A percentile compares a stretch with the other conserved stretches of the same genome.
These are phyloP conservation scores for Pandemis heparana DNA, from an alignment of 2,888 invertebrate species.

Conservation along the genomic window DNA sequence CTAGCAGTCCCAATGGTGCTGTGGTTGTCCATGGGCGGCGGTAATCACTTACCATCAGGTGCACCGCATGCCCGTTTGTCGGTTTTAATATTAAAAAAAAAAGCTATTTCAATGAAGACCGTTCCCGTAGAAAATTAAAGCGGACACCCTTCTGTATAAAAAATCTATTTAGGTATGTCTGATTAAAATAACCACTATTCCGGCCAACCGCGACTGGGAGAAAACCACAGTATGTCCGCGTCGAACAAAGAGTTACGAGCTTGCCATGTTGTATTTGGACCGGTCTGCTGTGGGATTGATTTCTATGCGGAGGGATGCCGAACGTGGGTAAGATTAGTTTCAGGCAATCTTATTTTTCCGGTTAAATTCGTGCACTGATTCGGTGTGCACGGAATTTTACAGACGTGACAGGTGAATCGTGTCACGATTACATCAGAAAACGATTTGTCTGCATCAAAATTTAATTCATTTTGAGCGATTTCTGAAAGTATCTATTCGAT, in stretches of 20 bases:
- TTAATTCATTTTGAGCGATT: not conserved
- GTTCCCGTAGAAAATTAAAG: constrained; percentile 63
- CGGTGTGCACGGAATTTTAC: constrained; percentile 55
- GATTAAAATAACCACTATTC: constrained; percentile 74
- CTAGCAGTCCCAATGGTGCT: too few species aligned
- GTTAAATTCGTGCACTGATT: constrained; percentile 65
- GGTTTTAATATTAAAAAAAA: too few species aligned
- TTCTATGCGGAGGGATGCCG: constrained; percentile 13
- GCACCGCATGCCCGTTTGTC: too few species aligned
- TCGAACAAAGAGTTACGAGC: not conserved
- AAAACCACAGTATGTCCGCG: constrained; percentile 7
- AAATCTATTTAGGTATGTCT: constrained; percentile 77
- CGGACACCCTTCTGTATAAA: constrained; percentile 59
- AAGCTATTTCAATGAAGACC: constrained; percentile 52
- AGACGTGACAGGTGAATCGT: constrained; percentile 54
- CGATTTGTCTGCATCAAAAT: not conserved
- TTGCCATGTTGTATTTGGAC: constrained; percentile 44
- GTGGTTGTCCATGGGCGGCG: too few species aligned
- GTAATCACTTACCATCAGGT: too few species aligned
- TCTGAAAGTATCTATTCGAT: not conserved
- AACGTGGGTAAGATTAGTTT: constrained; percentile 71
- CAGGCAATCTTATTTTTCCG: constrained; percentile 71
- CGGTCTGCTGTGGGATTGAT: constrained; percentile 63
- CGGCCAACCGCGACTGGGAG: constrained; percentile 41
- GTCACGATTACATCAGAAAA: constrained; percentile 37